Base-by-base conservation (phyloP, 2,888 invertebrate species). In the Cartodere bifasciata region DNA sequence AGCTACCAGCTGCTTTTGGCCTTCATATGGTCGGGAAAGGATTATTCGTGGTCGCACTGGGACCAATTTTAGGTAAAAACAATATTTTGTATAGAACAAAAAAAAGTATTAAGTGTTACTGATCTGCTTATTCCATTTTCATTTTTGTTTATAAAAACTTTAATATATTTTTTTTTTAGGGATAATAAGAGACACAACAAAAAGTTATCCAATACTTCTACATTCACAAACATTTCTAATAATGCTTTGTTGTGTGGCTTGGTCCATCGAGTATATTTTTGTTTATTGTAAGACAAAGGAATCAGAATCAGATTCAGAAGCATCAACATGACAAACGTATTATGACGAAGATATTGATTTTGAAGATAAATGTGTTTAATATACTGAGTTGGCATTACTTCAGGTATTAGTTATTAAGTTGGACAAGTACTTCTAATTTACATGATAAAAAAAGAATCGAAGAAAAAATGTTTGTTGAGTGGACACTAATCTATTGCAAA, bases 11-110 rank as follows among this genome's bases (percentile, higher is more conserved):
- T 4, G 81, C 82, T 7, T 80, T 80, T 50, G 82, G 81, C 10
- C 62, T 81, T 48, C 81, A 79, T 47, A 75, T 81, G 71, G 79
- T 82, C 40, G 75, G 75, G 46, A 81, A 81, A 51, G 81, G 80
- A 5, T 54, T 77, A 2, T 72, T 79, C 42, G 79, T 81, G 3
- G 70, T 79, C 7, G 54, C 62, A 7, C 66, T 81, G 41, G 81
- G 81, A 31, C 81, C 81, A 2, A 40, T 80, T 25, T 71, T 79
- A 52, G 78, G 78, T 77, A 51, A 65, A 56, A 27, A 17, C 14
- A 15, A 6, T 23, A 6, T 23, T n/a, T 23, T 23, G 6, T 7
- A 23, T 23, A 6, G 4, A 26, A 12, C n/a, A n/a, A n/a, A n/a
- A n/a, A n/a, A n/a, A n/a, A n/a, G n/a, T n/a, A n/a, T n/a, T n/a